Percentiles rank a stretch among this genome's conserved stretches.
These are phyloP conservation scores for Mormyrus iriodes DNA, from an alignment of 2,113 vertebrate species.

Conservation along the genomic window DNA sequence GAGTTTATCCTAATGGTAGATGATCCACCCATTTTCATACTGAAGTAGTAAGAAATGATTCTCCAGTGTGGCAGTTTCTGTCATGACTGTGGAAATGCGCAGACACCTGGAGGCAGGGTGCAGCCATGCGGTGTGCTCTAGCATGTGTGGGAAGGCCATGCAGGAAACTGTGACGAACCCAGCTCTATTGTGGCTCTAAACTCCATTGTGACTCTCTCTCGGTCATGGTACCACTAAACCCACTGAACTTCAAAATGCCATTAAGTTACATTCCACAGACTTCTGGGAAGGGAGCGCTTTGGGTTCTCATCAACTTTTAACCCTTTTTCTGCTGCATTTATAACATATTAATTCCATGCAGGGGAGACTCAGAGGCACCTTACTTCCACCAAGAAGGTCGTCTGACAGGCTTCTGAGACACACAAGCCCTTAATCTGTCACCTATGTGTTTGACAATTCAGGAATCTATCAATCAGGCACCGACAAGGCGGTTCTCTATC, in stretches of 20 bases:
- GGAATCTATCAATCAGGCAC: too few species aligned
- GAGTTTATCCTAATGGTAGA: background rate
- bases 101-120: background rate
- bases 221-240: conserved; percentile 35
- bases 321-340: background rate
- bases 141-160: conserved; percentile 19
- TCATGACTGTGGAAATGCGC: background rate
- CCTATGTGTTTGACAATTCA: background rate
- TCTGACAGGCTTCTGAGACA: background rate
- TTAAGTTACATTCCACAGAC: conserved; percentile 34
- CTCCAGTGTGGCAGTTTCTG: background rate
- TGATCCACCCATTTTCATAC: background rate
- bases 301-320: conserved; percentile 24
- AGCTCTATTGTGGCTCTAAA: background rate
- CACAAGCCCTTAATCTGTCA: background rate
- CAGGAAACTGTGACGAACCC: conserved; percentile 31
- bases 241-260: conserved; percentile 37
- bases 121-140: background rate
- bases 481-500: too few species aligned
- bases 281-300: conserved; percentile 48
- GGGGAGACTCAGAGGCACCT: background rate
- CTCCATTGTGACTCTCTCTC: conserved; percentile 29
- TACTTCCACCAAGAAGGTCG: background rate
- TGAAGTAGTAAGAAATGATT: background rate
- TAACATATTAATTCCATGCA: background rate